Base-by-base conservation (phyloP, 1,140 invertebrate genomes). In the Microplitis demolitor region DNA sequence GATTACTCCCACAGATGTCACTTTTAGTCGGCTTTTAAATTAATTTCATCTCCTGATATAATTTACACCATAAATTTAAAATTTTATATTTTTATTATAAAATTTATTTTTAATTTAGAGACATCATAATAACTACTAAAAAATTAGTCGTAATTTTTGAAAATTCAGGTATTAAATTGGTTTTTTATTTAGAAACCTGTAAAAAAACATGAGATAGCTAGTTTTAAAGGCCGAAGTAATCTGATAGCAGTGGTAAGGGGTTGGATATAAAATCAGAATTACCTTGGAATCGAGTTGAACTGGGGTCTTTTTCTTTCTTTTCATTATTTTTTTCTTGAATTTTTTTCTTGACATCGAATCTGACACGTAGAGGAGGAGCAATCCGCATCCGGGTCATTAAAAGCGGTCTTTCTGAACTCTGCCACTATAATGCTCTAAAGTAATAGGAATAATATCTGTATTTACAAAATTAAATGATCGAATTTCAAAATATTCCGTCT, bases 401-500 rank as follows among this genome's bases (percentile, higher is more conserved):
- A 82, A 80, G 78, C 81, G 83, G 80, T 68, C 74, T 75, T 66
- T 83, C 61, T 81, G 79, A 79, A 79, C 77, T 69, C 66, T 60
- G 24, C 53, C 68, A 37, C 64, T 58, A 76, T 73, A 80, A 80
- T 79, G 64, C 73, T 8, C 54, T 50, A 54, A 64, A 35, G 61
- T 75, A 76, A 75, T 77, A 72, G 76, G 71, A 81, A 81, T 79
- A 83, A 80, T 84, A 79, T 78, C 73, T 82, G 77, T 83, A 83
- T 84, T 84, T 83, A 84, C 79, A 51, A 78, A 85, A 84, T 84
- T 84, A 84, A 82, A 82, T 77, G 78, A 81, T 84, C 82, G 34
- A 64, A 81, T 85, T 84, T 84, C 82, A 83, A 82, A 85, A 83
- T 84, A 84, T 78, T 82, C 79, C 82, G 74, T 71, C 68, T 69